Conservation (phyloP, 2,113 vertebrate species). For the Heterocephalus glaber region DNA sequence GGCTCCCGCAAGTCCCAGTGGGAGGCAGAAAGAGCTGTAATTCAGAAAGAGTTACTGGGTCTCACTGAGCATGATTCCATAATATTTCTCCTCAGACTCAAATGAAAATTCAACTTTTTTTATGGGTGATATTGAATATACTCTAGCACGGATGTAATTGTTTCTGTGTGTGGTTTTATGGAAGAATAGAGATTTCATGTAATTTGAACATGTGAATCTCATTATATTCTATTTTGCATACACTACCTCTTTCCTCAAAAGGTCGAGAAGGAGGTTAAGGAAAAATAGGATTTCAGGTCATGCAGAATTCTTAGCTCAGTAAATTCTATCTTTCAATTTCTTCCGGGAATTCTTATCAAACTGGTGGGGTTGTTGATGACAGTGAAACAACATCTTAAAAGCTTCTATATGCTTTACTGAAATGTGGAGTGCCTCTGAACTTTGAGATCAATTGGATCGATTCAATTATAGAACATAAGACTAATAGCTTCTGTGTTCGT, state of each 20-base stretch:
- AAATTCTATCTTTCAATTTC: conserved; percentile 34
- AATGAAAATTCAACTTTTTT: conserved; percentile 39
- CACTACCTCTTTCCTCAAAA: neutral
- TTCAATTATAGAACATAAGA: conserved; percentile 73
- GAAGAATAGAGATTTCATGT: neutral
- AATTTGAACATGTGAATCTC: conserved; percentile 19
- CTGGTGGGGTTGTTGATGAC: conserved; percentile 66
- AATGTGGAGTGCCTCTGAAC: conserved; percentile 60
- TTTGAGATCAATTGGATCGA: conserved; percentile 75
- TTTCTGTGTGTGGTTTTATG: neutral
- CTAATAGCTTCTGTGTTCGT: conserved; percentile 77
- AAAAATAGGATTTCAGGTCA: conserved; percentile 43
- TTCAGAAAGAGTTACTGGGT: conserved; percentile 23
- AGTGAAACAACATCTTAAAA: conserved; percentile 67
- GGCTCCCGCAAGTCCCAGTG: conserved; percentile 62
- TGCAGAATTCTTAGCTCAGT: conserved; percentile 21
- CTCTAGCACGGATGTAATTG: no score
- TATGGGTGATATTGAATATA: neutral
- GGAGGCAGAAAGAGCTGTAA: conserved; percentile 27
- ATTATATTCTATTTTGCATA: conserved; percentile 50
- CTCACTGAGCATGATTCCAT: neutral
- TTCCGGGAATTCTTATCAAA: conserved; percentile 75
- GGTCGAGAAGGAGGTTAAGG: neutral
- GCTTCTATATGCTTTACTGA: conserved; percentile 61
- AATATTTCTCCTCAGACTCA: conserved; percentile 3